These are phyloP conservation scores for Myripristis murdjan DNA, from an alignment of 2,797 vertebrate genomes.

Conservation along the genomic window DNA sequence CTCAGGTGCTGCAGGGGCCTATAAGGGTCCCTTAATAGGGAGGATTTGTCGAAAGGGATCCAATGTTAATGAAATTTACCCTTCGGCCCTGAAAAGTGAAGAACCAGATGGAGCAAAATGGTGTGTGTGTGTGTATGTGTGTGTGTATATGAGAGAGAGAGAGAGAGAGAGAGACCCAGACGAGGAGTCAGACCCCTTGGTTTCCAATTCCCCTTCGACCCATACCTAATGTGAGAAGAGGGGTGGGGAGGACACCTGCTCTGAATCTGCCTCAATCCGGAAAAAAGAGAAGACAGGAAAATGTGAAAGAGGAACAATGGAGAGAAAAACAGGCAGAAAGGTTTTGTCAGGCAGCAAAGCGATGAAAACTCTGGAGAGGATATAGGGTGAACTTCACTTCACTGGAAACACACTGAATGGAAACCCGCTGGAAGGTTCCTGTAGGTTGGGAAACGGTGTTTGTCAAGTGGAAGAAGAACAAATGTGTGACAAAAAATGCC, in stretches of 20 bases:
- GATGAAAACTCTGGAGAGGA: constrained; percentile 41
- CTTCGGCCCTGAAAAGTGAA: constrained; percentile 19
- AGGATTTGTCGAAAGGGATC: constrained; percentile 40
- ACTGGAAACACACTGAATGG: constrained; percentile 38
- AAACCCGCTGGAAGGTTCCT: constrained; percentile 35
- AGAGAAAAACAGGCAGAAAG: constrained; percentile 12
- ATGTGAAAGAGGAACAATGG: constrained; percentile 33
- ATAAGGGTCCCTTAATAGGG: constrained; percentile 19
- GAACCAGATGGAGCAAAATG: constrained; percentile 45
- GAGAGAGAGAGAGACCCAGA: neutral
- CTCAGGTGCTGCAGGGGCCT: constrained; percentile 22
- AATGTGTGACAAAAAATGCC: neutral
- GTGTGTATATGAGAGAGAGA: neutral
- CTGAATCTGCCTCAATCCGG: constrained; percentile 28
- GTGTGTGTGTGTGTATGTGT: constrained; percentile 26
- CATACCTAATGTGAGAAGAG: constrained; percentile 29
- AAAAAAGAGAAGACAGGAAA: neutral
- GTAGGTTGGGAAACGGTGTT: constrained; percentile 10
- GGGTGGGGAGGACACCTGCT: constrained; percentile 52
- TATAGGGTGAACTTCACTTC: constrained; percentile 24
- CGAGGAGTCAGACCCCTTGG: constrained; percentile 2
- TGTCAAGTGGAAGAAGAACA: constrained; percentile 24
- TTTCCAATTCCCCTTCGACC: constrained; percentile 14
- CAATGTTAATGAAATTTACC: constrained; percentile 29
- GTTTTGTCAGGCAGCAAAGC: constrained; percentile 28